Evolutionary conservation across 1,140 invertebrate genomes (phyloP).

Genomic region (Pseudomyrmex concolor): DNA sequence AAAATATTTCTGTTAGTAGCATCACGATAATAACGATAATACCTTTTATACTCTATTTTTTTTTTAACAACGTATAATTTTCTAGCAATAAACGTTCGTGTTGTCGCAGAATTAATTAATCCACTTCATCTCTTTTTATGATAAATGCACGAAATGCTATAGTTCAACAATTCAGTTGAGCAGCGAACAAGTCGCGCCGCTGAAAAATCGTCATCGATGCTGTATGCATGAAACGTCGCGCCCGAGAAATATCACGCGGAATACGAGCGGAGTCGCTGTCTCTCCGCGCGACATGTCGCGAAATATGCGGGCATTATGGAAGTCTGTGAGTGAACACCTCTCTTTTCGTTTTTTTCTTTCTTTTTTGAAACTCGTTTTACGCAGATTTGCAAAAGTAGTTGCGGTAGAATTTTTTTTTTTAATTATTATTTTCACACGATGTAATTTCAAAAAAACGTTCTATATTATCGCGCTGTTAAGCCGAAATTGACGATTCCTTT

Average conservation of each 20-base stretch:
- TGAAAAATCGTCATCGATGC: slow-evolving; percentile 67
- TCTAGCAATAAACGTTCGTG: too few relatives aligned
- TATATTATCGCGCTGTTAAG: neutral
- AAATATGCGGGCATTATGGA: slow-evolving; percentile 63
- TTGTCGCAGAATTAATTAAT: neutral
- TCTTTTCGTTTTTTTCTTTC: slow-evolving; percentile 10
- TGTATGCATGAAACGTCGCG: slow-evolving; percentile 55
- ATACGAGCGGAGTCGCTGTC: slow-evolving; percentile 36
- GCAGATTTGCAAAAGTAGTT: slow-evolving; percentile 1
- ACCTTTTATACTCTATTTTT: too few relatives aligned
- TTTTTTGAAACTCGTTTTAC: slow-evolving; percentile 39
- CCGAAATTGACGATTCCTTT: neutral
- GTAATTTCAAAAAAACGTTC: neutral
- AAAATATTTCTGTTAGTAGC: neutral
- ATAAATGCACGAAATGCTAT: slow-evolving; percentile 22
- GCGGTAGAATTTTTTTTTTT: slow-evolving; percentile 4
- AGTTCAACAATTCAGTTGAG: slow-evolving; percentile 24
- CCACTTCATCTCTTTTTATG: neutral
- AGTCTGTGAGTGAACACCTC: slow-evolving; percentile 12
- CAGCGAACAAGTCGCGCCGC: slow-evolving; percentile 28
- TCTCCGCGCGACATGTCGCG: slow-evolving; percentile 50
- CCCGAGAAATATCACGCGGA: slow-evolving; percentile 51
- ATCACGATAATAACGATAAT: too few relatives aligned
- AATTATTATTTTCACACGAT: too few relatives aligned
- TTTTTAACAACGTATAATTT: neutral